Conservation (phyloP, 2,888 invertebrate genomes). For the Melitaea athalia region DNA sequence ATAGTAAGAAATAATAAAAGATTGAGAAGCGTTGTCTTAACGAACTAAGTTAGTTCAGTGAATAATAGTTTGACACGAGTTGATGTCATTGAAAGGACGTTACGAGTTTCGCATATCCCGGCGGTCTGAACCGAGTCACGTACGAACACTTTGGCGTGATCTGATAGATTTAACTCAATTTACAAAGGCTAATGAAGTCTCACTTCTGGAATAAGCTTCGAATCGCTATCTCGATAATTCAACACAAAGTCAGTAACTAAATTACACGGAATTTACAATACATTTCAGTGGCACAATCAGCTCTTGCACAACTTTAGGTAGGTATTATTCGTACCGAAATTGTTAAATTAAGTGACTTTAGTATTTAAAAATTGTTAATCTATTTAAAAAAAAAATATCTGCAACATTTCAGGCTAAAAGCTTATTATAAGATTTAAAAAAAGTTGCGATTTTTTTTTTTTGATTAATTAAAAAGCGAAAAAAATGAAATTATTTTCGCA, state of each 20-base stretch:
- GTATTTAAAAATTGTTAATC: too few relatives aligned
- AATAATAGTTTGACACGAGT: conserved; percentile 38
- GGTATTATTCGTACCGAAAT: too few relatives aligned
- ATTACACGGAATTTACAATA: conserved; percentile 1
- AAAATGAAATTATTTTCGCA: too few relatives aligned
- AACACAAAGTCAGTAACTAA: conserved; percentile 21
- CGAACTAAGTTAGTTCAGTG: conserved; percentile 31
- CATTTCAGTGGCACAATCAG: too few relatives aligned
- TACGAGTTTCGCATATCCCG: conserved; percentile 44
- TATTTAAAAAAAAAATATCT: too few relatives aligned
- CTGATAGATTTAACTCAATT: conserved; percentile 48
- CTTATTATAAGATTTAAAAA: too few relatives aligned
- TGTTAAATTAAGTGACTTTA: too few relatives aligned
- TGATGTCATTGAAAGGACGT: conserved; percentile 42
- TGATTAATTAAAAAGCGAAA: too few relatives aligned
- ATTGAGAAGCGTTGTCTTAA: conserved; percentile 19
- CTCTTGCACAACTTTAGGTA: too few relatives aligned
- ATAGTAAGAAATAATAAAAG: neutral
- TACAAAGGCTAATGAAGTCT: conserved; percentile 45
- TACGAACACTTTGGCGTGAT: conserved; percentile 46
- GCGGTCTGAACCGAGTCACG: conserved; percentile 44
- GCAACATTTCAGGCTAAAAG: too few relatives aligned
- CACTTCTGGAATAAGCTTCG: conserved; percentile 39
- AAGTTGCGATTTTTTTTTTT: too few relatives aligned
- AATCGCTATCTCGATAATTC: conserved; percentile 23